These are phyloP conservation scores for Eilema griseolum DNA, from an alignment of 2,888 invertebrate genomes.

Conservation along the genomic window DNA sequence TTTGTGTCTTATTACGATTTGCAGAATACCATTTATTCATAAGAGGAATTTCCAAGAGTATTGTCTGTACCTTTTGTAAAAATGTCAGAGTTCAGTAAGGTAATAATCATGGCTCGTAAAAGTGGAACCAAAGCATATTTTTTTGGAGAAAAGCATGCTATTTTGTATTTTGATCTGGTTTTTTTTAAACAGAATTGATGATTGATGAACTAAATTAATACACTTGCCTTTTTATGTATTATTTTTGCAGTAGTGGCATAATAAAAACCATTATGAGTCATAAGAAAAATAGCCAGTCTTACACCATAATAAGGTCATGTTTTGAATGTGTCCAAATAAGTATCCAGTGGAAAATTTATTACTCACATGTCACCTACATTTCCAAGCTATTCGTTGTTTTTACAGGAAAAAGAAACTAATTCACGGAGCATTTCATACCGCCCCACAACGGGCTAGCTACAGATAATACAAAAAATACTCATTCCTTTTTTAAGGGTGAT, in stretches of 20 bases:
- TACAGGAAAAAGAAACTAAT: constrained; percentile 19
- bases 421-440: constrained; percentile 16
- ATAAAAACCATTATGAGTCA: background rate
- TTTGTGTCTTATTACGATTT: background rate
- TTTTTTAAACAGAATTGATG: no score
- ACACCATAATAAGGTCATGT: background rate
- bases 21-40: background rate
- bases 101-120: no score
- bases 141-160: no score
- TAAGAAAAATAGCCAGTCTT: background rate
- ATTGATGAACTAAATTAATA: no score
- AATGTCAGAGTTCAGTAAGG: no score
- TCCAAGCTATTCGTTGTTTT: constrained; percentile 18
- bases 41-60: no score
- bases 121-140: no score
- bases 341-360: constrained; percentile 5
- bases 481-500: constrained; percentile 24
- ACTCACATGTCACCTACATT: constrained; percentile 13
- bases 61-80: no score
- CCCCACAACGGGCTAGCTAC: constrained; percentile 9
- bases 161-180: no score
- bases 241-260: background rate
- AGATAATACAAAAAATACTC: constrained; percentile 47
- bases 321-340: constrained; percentile 3
- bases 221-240: background rate